Evolutionary conservation across 2,113 vertebrate genomes (phyloP).

Genomic region (Prinia subflava): DNA sequence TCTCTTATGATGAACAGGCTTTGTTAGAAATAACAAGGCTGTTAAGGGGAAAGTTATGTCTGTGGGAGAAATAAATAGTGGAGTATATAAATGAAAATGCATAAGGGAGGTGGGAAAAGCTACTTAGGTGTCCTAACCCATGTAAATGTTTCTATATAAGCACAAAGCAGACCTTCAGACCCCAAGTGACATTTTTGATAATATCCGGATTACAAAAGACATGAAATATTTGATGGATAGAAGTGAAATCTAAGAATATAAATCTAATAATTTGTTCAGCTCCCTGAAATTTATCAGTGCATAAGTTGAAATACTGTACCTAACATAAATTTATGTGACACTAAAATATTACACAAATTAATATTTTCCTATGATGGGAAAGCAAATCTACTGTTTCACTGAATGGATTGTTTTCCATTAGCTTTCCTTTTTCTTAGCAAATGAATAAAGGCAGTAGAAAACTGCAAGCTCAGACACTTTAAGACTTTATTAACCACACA

Average conservation of each 20-base stretch:
- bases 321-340: neutral
- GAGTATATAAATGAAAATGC: neutral
- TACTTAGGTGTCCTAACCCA: neutral
- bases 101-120: neutral
- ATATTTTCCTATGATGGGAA: constrained; percentile 1
- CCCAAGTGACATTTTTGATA: neutral
- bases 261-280: neutral
- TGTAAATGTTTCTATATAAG: neutral
- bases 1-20: neutral
- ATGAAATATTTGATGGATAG: neutral
- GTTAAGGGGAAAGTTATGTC: neutral
- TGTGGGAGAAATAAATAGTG: neutral
- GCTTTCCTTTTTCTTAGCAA: constrained; percentile 4
- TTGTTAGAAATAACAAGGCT: neutral
- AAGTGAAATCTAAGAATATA: neutral
- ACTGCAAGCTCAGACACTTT: constrained; percentile 12
- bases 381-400: neutral
- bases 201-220: neutral
- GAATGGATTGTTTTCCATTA: constrained; percentile 9
- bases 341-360: neutral
- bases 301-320: neutral
- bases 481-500: neutral
- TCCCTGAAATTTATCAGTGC: neutral
- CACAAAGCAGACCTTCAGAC: neutral
- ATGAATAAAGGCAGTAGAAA: constrained; percentile 26